phyloP scores from a whole-genome alignment of 2,888 invertebrate species.

The Dioctria rufipes region DNA sequence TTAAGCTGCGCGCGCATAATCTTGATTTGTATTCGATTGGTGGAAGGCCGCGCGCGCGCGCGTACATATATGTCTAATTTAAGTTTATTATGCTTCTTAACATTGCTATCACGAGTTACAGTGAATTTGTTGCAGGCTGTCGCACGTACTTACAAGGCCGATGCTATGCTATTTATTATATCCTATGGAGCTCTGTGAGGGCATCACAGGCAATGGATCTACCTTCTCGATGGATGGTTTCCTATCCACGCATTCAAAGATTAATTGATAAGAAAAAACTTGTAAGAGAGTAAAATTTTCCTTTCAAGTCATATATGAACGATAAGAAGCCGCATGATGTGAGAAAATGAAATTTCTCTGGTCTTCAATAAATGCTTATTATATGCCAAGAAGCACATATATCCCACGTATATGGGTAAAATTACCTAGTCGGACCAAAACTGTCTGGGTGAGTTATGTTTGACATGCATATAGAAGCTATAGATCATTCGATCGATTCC shows the following conservation, averaged over 20 bases:
- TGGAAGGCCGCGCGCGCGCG: not conserved
- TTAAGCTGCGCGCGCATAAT: conserved; percentile 2
- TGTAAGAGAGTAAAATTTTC: conserved; percentile 6
- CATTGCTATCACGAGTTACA: conserved; percentile 8
- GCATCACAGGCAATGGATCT: not conserved
- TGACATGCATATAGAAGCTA: not conserved
- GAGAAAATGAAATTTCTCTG: conserved; percentile 44
- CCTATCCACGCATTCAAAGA: conserved; percentile 31
- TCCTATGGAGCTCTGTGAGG: conserved; percentile 1
- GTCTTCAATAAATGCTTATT: not conserved
- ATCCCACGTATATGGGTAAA: conserved; percentile 17
- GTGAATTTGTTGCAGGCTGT: conserved; percentile 12
- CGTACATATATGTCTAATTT: not conserved
- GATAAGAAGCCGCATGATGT: conserved; percentile 30
- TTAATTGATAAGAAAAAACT: conserved; percentile 44
- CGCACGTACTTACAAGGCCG: not conserved
- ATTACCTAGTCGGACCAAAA: not conserved
- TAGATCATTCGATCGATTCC: conserved; percentile 6
- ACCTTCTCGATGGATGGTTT: not conserved
- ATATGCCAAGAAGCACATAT: not conserved
- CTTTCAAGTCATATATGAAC: not conserved
- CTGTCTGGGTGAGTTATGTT: conserved; percentile 20
- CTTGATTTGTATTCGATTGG: not conserved
- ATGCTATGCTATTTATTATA: conserved; percentile 18
- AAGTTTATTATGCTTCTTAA: conserved; percentile 11